Base-by-base conservation (phyloP, 2,113 vertebrate species). In the Aphyosemion australe region DNA sequence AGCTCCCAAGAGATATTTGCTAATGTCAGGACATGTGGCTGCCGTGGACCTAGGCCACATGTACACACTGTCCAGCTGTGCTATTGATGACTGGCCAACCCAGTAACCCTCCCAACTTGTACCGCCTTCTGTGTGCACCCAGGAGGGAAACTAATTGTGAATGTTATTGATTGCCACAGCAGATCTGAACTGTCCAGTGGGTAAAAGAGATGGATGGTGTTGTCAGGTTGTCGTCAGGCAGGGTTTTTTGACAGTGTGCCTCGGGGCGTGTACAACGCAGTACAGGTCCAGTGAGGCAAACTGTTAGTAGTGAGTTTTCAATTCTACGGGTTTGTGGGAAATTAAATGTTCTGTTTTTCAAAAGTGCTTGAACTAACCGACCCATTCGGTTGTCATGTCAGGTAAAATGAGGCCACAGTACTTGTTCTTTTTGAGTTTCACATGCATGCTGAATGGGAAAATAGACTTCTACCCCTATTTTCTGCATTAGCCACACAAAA, bases 151-250 rank as follows among this genome's bases (percentile, higher is more conserved):
- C 90, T 92, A 92, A 92, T 93, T 92, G 90, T 91, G 90, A 88
- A 78, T 72, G 58, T 91, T 92, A 93, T 91, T 91, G 90, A 92
- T 92, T 90, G 90, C 88, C 82, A 64, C 70, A 37, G 72, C 80
- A 67, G 78, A 84, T 80, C 81, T 75, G 74, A 42, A 60, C 75
- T 86, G 79, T 92, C 90, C 88, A 76, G 83, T 48, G 83, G 91
- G 88, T 87, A 89, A 90, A 89, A 75, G 87, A 87, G 91, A 93
- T 89, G 90, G 90, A 92, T 90, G 86, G 86, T 90, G 83, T 88
- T 91, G 92, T 93, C 89, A 89, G 84, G 69, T 89, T 81, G 90
- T 90, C 88, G 82, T 90, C 88, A 86, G 84, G 83, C 74, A 41
- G 52, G 69, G 82, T 70, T 87, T 88, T 90, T 73, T 88, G 88